Conservation (phyloP, 2,113 vertebrate species). For the Marmota monax region DNA sequence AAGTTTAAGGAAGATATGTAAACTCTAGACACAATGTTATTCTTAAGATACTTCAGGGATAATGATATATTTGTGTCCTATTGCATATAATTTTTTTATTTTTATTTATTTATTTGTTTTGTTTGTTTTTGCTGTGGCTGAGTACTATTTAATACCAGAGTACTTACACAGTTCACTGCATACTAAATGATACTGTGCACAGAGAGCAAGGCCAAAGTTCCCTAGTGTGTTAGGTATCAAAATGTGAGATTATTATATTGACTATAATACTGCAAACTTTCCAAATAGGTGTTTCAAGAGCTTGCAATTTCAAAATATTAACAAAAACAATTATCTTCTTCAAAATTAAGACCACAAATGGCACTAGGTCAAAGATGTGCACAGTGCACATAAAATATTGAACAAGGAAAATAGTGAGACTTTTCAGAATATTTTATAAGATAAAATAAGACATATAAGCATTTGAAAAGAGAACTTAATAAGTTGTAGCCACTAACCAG, state of each 20-base stretch:
- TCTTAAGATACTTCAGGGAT: neutral
- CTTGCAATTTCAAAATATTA: neutral
- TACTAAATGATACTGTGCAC: neutral
- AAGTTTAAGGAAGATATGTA: neutral
- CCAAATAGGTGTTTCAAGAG: neutral
- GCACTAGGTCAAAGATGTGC: neutral
- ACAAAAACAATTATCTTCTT: neutral
- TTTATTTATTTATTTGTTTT: too few species aligned
- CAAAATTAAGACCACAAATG: neutral
- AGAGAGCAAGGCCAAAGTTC: neutral
- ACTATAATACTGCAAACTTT: neutral
- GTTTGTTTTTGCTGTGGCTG: neutral
- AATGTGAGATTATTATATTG: neutral
- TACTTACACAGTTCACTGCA: neutral
- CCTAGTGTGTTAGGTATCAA: neutral
- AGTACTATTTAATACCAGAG: neutral
- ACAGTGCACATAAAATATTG: neutral
- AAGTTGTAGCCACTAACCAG: constrained; percentile 92
- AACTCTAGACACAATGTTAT: neutral
- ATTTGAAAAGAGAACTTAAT: constrained; percentile 74
- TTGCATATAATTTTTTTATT: neutral
- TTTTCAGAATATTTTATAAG: constrained; percentile 64
- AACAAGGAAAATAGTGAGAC: constrained; percentile 63
- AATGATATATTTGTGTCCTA: neutral
- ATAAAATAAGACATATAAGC: constrained; percentile 20